Evolutionary conservation across 2,888 invertebrate genomes (phyloP).

Genomic region (Andrena fulva): DNA sequence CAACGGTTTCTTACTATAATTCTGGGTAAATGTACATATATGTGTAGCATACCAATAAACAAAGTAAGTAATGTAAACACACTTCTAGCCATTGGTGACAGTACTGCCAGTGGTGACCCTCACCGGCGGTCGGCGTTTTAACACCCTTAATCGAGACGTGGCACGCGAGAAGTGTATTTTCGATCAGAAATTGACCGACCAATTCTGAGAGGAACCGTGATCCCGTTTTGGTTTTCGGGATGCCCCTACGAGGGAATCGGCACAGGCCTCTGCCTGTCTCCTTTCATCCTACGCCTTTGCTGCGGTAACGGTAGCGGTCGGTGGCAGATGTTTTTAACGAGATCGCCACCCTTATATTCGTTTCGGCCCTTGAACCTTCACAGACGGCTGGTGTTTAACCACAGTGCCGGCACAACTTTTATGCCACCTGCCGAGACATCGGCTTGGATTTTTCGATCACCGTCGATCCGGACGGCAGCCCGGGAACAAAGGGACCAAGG

Average conservation of each 20-base stretch:
- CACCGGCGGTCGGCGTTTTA: slow-evolving; percentile 21
- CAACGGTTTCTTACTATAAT: too few species aligned
- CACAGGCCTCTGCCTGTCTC: background rate
- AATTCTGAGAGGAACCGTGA: slow-evolving; percentile 41
- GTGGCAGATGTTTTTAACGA: slow-evolving; percentile 72
- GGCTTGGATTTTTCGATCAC: slow-evolving; percentile 57
- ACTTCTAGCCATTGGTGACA: too few species aligned
- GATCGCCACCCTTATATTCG: slow-evolving; percentile 47
- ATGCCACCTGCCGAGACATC: slow-evolving; percentile 71
- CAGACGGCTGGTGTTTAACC: slow-evolving; percentile 67
- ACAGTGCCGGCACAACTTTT: slow-evolving; percentile 62
- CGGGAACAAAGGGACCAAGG: slow-evolving; percentile 55
- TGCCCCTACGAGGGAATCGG: slow-evolving; percentile 13
- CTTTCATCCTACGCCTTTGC: slow-evolving; percentile 32
- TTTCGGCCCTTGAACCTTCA: slow-evolving; percentile 43
- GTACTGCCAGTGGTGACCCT: too few species aligned
- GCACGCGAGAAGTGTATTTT: slow-evolving; percentile 1
- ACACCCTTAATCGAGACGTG: slow-evolving; percentile 32
- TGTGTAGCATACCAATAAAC: too few species aligned
- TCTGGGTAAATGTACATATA: too few species aligned
- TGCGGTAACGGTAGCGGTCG: slow-evolving; percentile 59
- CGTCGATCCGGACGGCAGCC: slow-evolving; percentile 22
- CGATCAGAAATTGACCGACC: slow-evolving; percentile 26
- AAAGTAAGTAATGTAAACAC: too few species aligned
- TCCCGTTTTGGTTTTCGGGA: slow-evolving; percentile 1